Conservation (phyloP, 2,113 vertebrate genomes). For the Pelvicachromis taeniatus region DNA sequence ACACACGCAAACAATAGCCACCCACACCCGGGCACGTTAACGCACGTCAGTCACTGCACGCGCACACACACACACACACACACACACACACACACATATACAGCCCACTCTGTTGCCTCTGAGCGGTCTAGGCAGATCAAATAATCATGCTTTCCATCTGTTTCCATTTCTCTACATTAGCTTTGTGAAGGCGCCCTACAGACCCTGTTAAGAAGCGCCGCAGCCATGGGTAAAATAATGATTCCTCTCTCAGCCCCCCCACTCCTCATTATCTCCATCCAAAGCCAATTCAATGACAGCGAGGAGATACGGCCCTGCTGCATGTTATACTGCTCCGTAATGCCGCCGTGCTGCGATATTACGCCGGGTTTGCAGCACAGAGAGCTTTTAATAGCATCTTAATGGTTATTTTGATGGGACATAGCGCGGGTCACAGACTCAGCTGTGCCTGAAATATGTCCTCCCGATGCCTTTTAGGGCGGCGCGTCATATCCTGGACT, state of each 20-base stretch:
- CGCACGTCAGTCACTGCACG: background rate
- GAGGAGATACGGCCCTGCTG: conserved; percentile 15
- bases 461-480: background rate
- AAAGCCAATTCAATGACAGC: conserved; percentile 36
- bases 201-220: conserved; percentile 45
- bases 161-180: conserved; percentile 62
- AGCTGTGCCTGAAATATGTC: background rate
- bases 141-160: conserved; percentile 68
- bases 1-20: conserved; percentile 34
- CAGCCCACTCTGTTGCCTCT: conserved; percentile 47
- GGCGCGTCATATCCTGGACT: background rate
- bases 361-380: background rate
- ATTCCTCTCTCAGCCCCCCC: conserved; percentile 45
- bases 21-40: conserved; percentile 24
- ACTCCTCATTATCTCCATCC: conserved; percentile 55
- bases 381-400: background rate
- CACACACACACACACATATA: conserved; percentile 8
- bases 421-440: background rate
- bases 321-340: conserved; percentile 3
- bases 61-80: background rate
- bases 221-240: conserved; percentile 64
- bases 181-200: conserved; percentile 48
- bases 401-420: conserved; percentile 26
- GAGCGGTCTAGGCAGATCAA: conserved; percentile 63
- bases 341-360: conserved; percentile 18